A percentile compares a stretch with the other conserved stretches of the same genome.
Conservation (phyloP, 1,140 invertebrate species). For the Oryzaephilus surinamensis region DNA sequence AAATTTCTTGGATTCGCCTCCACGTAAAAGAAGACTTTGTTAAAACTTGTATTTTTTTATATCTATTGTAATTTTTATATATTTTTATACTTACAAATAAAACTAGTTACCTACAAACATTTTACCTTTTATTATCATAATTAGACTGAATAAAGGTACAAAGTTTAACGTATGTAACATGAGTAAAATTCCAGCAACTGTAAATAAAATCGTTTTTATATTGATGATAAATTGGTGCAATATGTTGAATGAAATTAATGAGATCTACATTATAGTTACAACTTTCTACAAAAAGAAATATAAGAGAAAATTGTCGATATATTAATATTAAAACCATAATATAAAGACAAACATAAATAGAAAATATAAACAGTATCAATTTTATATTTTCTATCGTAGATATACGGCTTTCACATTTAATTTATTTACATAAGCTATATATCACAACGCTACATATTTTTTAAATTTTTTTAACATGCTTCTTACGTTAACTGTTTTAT, state of each 20-base stretch:
- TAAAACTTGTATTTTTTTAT: not conserved
- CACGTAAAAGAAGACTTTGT: not conserved
- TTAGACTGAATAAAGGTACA: too few relatives aligned
- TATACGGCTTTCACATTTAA: slow-evolving; percentile 18
- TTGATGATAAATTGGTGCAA: too few relatives aligned
- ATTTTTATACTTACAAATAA: slow-evolving; percentile 7
- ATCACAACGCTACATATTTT: slow-evolving; percentile 23
- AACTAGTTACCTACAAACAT: slow-evolving; percentile 6
- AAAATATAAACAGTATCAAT: slow-evolving; percentile 11
- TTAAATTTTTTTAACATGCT: slow-evolving; percentile 19
- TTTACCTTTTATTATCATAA: too few relatives aligned
- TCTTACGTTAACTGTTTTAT: not conserved
- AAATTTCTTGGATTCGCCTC: slow-evolving; percentile 2
- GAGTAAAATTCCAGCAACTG: too few relatives aligned
- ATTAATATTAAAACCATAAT: too few relatives aligned
- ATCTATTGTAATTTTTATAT: not conserved
- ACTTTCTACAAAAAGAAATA: too few relatives aligned
- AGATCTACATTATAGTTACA: too few relatives aligned
- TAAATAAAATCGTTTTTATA: too few relatives aligned
- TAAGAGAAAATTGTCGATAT: too few relatives aligned
- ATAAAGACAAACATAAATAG: too few relatives aligned
- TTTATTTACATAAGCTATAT: slow-evolving; percentile 26
- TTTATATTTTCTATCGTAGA: slow-evolving; percentile 10
- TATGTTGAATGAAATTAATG: too few relatives aligned
- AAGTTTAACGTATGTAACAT: too few relatives aligned